These are phyloP conservation scores for Panthera leo DNA, from an alignment of 2,113 vertebrate species.

Conservation along the genomic window DNA sequence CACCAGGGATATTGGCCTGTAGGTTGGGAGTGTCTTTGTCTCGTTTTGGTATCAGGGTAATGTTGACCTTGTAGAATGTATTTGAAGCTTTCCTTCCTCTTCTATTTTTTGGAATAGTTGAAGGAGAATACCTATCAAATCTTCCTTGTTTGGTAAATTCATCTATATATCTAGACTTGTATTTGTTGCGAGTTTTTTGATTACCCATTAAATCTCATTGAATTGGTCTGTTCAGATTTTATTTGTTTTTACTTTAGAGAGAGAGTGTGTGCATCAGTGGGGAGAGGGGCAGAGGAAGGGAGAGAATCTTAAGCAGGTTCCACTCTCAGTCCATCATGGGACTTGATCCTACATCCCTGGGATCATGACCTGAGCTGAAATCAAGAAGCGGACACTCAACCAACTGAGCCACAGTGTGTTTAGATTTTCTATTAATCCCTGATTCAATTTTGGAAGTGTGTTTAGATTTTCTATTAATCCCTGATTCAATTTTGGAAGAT, in stretches of 20 bases:
- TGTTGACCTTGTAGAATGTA: neutral
- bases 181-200: neutral
- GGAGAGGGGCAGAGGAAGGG: too few relatives aligned
- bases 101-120: neutral
- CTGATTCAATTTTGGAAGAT: neutral
- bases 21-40: neutral
- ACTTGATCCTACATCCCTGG: too few relatives aligned
- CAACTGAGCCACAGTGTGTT: neutral
- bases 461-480: neutral
- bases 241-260: too few relatives aligned
- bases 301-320: too few relatives aligned
- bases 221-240: neutral
- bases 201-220: neutral
- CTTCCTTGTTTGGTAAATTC: neutral
- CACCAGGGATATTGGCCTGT: neutral
- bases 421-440: neutral
- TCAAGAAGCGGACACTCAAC: too few relatives aligned
- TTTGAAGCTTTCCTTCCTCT: neutral
- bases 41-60: neutral
- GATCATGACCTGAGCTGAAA: too few relatives aligned
- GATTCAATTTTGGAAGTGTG: neutral
- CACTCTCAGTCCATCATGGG: too few relatives aligned
- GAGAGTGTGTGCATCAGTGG: too few relatives aligned
- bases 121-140: neutral
- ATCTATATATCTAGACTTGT: neutral